Evolutionary conservation across 1,140 invertebrate species (phyloP).

Genomic region (Phthorimaea operculella): DNA sequence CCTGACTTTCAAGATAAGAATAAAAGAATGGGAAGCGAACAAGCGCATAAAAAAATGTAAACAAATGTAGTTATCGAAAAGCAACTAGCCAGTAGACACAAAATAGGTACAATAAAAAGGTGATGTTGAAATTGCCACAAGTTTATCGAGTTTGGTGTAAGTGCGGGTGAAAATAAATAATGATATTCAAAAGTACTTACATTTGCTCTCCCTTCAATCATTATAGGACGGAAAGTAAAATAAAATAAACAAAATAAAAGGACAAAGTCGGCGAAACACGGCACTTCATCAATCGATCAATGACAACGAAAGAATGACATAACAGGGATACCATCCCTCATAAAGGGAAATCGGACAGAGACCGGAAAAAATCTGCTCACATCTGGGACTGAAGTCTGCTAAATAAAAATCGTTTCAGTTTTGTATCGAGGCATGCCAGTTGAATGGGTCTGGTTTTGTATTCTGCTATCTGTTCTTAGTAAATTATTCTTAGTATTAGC

Average conservation of each 20-base stretch:
- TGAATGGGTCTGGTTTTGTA: too few species aligned
- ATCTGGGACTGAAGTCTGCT: too few species aligned
- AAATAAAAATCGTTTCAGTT: too few species aligned
- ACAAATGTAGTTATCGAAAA: slow-evolving; percentile 22
- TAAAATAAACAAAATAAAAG: slow-evolving; percentile 31
- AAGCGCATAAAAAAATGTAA: slow-evolving; percentile 6
- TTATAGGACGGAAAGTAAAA: slow-evolving; percentile 47
- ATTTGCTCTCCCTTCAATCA: slow-evolving; percentile 66
- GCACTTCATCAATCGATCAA: slow-evolving; percentile 9
- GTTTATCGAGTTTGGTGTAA: too few species aligned
- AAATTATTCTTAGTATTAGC: too few species aligned
- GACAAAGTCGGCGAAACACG: background rate
- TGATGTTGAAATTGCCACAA: too few species aligned
- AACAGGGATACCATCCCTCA: background rate
- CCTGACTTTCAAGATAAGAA: background rate
- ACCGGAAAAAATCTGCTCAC: too few species aligned
- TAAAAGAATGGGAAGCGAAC: background rate
- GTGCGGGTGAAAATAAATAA: too few species aligned
- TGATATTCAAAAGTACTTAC: slow-evolving; percentile 35
- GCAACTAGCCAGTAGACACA: slow-evolving; percentile 1
- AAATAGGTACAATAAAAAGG: too few species aligned
- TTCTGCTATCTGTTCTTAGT: too few species aligned
- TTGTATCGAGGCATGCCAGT: too few species aligned
- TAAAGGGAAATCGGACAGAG: too few species aligned
- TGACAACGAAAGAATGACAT: background rate